A percentile compares a stretch with the other conserved stretches of the same genome.
Conservation (phyloP, 2,888 invertebrate species). For the Agonopterix alstromeriana region DNA sequence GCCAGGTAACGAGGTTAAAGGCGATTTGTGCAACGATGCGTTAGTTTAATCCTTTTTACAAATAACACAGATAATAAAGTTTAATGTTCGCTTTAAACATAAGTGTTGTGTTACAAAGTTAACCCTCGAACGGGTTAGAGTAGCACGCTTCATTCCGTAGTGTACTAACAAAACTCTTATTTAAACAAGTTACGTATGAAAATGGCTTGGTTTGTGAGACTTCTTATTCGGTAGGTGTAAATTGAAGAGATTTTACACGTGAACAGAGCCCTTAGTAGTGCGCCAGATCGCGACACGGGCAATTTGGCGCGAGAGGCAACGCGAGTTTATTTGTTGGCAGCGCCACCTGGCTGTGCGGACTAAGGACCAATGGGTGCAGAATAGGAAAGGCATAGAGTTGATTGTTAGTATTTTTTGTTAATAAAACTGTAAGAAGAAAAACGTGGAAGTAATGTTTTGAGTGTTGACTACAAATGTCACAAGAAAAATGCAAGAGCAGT, state of each 20-base stretch:
- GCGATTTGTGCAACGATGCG: constrained; percentile 24
- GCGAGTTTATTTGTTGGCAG: constrained; percentile 52
- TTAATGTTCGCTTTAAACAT: constrained; percentile 34
- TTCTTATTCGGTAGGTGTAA: constrained; percentile 25
- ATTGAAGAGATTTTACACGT: constrained; percentile 65
- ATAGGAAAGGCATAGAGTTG: constrained; percentile 28
- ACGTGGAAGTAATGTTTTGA: no score
- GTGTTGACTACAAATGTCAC: no score
- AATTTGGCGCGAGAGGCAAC: constrained; percentile 62
- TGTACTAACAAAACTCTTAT: no score
- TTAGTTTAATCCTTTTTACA: constrained; percentile 33
- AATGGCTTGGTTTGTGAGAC: no score
- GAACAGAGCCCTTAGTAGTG: constrained; percentile 61
- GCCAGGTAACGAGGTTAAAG: not conserved
- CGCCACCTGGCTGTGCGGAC: constrained; percentile 51
- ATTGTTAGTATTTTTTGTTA: not conserved
- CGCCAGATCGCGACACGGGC: constrained; percentile 62
- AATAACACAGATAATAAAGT: constrained; percentile 31
- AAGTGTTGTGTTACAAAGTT: constrained; percentile 28
- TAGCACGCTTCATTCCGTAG: not conserved
- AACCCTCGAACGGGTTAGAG: constrained; percentile 39
- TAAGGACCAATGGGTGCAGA: constrained; percentile 37
- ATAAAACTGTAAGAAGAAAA: no score
- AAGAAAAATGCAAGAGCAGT: no score
- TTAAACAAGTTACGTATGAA: no score